Percentiles rank a stretch among this genome's conserved stretches.
Evolutionary conservation across 2,797 vertebrate genomes (phyloP).

Genomic region (Carduelis carduelis): DNA sequence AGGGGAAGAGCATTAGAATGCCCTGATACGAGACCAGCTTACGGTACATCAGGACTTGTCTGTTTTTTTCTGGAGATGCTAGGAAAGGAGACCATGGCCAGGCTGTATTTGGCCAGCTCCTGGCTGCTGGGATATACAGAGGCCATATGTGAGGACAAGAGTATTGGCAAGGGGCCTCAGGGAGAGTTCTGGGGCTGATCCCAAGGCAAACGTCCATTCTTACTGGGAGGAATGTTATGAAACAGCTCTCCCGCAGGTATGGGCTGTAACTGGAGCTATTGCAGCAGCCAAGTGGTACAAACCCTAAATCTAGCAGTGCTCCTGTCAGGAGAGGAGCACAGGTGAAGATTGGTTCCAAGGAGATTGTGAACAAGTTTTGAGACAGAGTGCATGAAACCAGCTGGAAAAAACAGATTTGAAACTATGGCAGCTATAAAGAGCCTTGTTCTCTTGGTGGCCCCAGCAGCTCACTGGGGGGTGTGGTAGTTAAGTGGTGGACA

Average conservation of each 20-base stretch:
- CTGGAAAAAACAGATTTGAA: neutral
- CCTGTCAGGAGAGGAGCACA: neutral
- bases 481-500: neutral
- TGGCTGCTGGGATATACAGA: neutral
- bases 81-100: neutral
- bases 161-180: rapidly evolving
- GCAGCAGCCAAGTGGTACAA: neutral
- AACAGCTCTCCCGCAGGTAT: neutral
- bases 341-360: neutral
- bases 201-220: neutral
- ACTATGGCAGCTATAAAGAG: neutral
- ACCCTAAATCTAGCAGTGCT: neutral
- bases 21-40: neutral
- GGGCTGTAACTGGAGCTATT: neutral
- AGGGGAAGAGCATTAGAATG: neutral
- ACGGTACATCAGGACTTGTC: neutral
- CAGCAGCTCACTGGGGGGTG: neutral
- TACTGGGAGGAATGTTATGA: neutral
- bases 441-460: neutral
- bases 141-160: neutral
- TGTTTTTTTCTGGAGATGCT: neutral
- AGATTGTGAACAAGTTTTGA: neutral
- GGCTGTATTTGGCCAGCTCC: neutral
- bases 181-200: neutral
- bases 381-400: neutral